A percentile compares a stretch with the other conserved stretches of the same genome.
phyloP scores from a whole-genome alignment of 1,140 invertebrate species.

The Drosophila ananassae region DNA sequence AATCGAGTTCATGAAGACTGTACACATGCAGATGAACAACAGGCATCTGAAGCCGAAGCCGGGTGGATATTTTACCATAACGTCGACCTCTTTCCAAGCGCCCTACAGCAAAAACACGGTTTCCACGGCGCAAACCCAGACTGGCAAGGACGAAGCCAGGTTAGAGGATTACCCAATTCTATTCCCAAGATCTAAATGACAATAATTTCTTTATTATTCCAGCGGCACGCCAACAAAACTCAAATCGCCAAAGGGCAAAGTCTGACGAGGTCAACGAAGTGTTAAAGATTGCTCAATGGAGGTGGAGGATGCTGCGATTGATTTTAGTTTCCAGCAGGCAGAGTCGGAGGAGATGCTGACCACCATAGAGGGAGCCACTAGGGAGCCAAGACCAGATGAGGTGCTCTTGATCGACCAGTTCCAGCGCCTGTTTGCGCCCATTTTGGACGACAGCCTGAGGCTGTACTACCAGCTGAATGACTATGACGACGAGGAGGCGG shows the following conservation, averaged over 20 bases:
- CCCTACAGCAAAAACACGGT: constrained; percentile 78
- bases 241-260: constrained; percentile 79
- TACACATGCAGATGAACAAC: constrained; percentile 96
- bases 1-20: constrained; percentile 96
- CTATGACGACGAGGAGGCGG: constrained; percentile 28
- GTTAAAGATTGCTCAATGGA: constrained; percentile 83
- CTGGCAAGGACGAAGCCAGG: constrained; percentile 63
- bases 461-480: constrained; percentile 72
- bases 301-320: constrained; percentile 57
- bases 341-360: constrained; percentile 25
- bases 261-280: constrained; percentile 84
- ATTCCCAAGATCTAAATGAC: neutral
- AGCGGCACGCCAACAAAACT: constrained; percentile 76
- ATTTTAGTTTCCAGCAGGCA: constrained; percentile 71
- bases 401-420: constrained; percentile 65
- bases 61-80: constrained; percentile 90
- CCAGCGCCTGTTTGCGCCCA: constrained; percentile 65
- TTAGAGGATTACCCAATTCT: neutral
- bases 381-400: constrained; percentile 31
- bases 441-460: constrained; percentile 60
- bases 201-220: neutral
- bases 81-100: constrained; percentile 84
- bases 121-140: constrained; percentile 79
- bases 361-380: neutral
- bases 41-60: constrained; percentile 92